A percentile compares a stretch with the other conserved stretches of the same genome.
phyloP scores from a whole-genome alignment of 1,140 invertebrate species.

The Tetragnatha versicolor region DNA sequence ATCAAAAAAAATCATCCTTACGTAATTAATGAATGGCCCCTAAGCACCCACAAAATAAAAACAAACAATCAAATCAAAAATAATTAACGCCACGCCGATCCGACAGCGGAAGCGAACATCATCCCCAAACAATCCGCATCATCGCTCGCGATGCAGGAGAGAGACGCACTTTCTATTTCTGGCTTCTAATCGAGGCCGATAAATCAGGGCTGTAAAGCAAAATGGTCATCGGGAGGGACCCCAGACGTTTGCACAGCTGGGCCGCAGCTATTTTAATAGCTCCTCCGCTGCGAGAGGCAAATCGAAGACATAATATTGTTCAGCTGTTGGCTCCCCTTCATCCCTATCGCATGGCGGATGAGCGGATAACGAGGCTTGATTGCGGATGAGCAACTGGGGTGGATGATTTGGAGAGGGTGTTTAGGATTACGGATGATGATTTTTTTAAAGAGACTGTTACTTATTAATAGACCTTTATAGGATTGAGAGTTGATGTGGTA shows the following conservation, averaged over 20 bases:
- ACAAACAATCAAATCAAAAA: too few species aligned
- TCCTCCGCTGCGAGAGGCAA: not conserved
- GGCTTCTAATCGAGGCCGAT: slow-evolving; percentile 29
- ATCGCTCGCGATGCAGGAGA: not conserved
- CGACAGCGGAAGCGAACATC: not conserved
- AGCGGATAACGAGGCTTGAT: not conserved
- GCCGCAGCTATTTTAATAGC: slow-evolving; percentile 45
- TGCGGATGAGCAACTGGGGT: too few species aligned
- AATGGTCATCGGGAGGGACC: slow-evolving; percentile 23
- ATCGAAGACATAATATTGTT: slow-evolving; percentile 47
- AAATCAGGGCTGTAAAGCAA: slow-evolving; percentile 36
- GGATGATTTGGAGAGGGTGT: too few species aligned
- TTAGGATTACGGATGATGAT: too few species aligned
- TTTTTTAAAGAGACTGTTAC: too few species aligned
- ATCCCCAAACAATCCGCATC: not conserved
- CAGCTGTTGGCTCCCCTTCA: slow-evolving; percentile 14
- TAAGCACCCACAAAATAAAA: too few species aligned
- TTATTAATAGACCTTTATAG: too few species aligned
- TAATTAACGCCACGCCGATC: too few species aligned
- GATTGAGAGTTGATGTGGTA: too few species aligned
- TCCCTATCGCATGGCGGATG: not conserved
- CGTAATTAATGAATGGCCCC: too few species aligned
- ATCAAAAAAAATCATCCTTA: too few species aligned
- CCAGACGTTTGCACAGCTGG: slow-evolving; percentile 51
- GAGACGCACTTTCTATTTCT: not conserved